Evolutionary conservation across 2,113 vertebrate genomes (phyloP).

Genomic region (Accipiter cooperii): DNA sequence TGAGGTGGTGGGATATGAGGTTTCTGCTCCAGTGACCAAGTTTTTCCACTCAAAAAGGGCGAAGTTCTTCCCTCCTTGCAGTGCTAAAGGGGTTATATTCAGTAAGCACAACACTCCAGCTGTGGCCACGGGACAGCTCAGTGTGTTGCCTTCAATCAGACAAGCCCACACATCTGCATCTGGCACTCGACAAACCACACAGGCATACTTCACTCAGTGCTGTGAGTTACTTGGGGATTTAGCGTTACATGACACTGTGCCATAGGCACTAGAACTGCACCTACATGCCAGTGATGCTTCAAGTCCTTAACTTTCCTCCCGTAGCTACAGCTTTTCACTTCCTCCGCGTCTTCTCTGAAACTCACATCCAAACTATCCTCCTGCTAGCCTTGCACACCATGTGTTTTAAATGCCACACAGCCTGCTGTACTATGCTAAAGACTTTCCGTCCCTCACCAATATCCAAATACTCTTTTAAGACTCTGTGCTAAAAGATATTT

Average conservation of each 20-base stretch:
- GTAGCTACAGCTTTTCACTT: background rate
- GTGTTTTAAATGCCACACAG: conserved; percentile 42
- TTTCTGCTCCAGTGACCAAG: background rate
- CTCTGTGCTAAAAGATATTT: background rate
- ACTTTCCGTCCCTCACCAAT: background rate
- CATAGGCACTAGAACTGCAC: background rate
- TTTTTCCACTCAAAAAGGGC: background rate
- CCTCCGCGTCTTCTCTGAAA: background rate
- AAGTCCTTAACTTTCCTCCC: background rate
- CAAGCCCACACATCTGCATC: background rate
- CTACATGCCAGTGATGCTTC: background rate
- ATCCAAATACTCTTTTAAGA: background rate
- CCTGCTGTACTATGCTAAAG: conserved; percentile 15
- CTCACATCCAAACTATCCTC: background rate
- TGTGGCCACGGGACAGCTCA: background rate
- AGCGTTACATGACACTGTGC: background rate
- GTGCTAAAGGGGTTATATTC: background rate
- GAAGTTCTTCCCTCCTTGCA: background rate
- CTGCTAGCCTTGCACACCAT: conserved; percentile 15
- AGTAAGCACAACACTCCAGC: background rate
- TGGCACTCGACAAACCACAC: background rate
- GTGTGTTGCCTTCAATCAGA: background rate
- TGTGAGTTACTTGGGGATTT: background rate
- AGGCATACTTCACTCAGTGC: background rate
- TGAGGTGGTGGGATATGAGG: background rate